These are phyloP conservation scores for Phallusia fumigata DNA, from an alignment of 23 tunicate species.

Conservation along the genomic window DNA sequence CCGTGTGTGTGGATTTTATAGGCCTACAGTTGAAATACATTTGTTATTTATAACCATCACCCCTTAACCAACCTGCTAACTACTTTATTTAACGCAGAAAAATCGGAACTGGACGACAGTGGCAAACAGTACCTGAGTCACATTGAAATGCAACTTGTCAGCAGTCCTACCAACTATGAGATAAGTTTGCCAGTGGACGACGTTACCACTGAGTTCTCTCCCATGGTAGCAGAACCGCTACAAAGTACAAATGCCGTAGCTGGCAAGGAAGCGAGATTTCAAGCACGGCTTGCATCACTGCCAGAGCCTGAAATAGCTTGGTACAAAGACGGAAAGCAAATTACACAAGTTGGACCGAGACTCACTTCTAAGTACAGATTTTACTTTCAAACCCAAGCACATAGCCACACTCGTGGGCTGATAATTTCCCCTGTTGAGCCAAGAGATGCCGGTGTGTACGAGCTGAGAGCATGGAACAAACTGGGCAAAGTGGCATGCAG, in stretches of 20 bases:
- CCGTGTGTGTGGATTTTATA: too few relatives aligned
- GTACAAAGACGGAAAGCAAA: constrained; percentile 87
- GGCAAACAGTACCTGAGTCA: constrained; percentile 53
- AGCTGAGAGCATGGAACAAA: constrained; percentile 80
- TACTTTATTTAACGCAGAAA: constrained; percentile 28
- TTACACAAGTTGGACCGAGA: constrained; percentile 41
- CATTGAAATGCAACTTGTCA: constrained; percentile 61
- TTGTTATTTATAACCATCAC: too few relatives aligned
- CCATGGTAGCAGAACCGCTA: constrained; percentile 71
- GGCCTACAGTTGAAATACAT: too few relatives aligned
- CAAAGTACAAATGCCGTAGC: constrained; percentile 32
- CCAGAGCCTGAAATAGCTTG: constrained; percentile 94
- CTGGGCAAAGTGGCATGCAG: constrained; percentile 76
- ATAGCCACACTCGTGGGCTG: constrained; percentile 80
- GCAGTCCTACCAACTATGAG: constrained; percentile 48
- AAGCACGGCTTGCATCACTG: constrained; percentile 75
- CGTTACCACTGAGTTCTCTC: constrained; percentile 79
- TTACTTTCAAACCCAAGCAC: constrained; percentile 70
- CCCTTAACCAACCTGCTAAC: too few relatives aligned
- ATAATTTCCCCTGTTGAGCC: constrained; percentile 53
- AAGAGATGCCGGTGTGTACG: constrained; percentile 70
- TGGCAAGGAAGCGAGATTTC: constrained; percentile 70
- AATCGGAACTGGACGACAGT: constrained; percentile 56
- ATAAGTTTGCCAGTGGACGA: constrained; percentile 68
- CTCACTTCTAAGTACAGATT: constrained; percentile 48